These are phyloP conservation scores for Phalanger gymnotis DNA, from an alignment of 2,797 vertebrate genomes.

Conservation along the genomic window DNA sequence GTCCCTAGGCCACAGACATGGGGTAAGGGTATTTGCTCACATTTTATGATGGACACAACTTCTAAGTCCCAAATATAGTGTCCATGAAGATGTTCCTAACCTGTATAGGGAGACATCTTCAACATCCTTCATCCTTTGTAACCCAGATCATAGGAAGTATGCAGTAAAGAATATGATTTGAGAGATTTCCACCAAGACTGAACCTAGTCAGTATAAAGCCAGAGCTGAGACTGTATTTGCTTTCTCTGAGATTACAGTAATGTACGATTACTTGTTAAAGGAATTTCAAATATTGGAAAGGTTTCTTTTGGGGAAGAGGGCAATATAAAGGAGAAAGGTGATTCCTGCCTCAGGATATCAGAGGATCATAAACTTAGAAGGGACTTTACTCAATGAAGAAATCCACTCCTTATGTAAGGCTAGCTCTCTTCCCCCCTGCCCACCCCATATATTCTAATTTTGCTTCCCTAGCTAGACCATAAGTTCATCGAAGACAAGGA, in stretches of 20 bases:
- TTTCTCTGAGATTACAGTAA: neutral
- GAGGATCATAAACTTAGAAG: neutral
- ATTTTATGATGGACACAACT: neutral
- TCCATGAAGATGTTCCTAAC: neutral
- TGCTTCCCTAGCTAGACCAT: neutral
- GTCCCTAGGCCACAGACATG: neutral
- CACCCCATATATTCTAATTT: neutral
- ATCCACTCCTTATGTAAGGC: neutral
- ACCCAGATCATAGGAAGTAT: neutral
- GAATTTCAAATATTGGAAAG: neutral
- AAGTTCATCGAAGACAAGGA: neutral
- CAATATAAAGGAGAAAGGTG: neutral
- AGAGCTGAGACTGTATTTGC: neutral
- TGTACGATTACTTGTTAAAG: neutral
- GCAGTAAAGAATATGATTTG: neutral
- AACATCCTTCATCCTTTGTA: neutral
- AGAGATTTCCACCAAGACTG: neutral
- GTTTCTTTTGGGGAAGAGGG: neutral
- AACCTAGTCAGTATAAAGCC: neutral
- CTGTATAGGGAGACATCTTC: neutral
- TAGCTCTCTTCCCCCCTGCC: neutral
- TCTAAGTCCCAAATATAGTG: neutral
- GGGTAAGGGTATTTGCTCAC: neutral
- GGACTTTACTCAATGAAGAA: neutral
- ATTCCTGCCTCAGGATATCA: neutral